Percentiles rank a stretch among this genome's conserved stretches.
Conservation (phyloP, 2,797 vertebrate species). For the Capromys pilorides region DNA sequence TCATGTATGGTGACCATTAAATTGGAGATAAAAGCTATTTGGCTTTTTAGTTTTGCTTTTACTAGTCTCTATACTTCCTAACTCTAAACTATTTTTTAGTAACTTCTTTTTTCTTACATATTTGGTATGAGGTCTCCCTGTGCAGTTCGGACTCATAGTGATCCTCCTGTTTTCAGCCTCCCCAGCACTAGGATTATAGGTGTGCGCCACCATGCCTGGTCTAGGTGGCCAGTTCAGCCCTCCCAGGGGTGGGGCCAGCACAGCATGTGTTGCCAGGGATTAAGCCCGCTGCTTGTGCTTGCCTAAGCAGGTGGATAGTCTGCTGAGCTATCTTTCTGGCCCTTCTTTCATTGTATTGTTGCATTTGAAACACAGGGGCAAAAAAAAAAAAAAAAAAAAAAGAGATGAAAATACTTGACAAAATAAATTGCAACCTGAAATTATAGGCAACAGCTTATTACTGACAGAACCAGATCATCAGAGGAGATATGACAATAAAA, state of each 20-base stretch:
- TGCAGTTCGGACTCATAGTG: too few species aligned
- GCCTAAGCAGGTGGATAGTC: too few species aligned
- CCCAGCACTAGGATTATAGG: too few species aligned
- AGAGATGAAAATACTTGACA: conserved; percentile 41
- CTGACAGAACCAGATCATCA: background rate
- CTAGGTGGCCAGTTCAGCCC: too few species aligned
- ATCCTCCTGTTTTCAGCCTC: too few species aligned
- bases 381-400: background rate
- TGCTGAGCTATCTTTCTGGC: too few species aligned
- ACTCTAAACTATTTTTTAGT: background rate
- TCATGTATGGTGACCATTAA: background rate
- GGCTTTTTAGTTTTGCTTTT: background rate
- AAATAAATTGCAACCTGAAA: conserved; percentile 38
- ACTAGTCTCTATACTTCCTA: conserved; percentile 6
- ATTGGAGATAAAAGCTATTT: background rate
- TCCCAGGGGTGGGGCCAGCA: too few species aligned
- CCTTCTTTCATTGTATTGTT: conserved; percentile 32
- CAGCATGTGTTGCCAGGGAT: too few species aligned
- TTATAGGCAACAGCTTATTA: background rate
- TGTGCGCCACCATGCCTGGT: too few species aligned
- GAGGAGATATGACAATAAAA: conserved; percentile 6
- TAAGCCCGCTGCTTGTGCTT: too few species aligned
- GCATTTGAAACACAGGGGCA: background rate
- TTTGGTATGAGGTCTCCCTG: too few species aligned
- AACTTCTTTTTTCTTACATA: background rate